Conservation (phyloP, 2,113 vertebrate species). For the Scophthalmus maximus region DNA sequence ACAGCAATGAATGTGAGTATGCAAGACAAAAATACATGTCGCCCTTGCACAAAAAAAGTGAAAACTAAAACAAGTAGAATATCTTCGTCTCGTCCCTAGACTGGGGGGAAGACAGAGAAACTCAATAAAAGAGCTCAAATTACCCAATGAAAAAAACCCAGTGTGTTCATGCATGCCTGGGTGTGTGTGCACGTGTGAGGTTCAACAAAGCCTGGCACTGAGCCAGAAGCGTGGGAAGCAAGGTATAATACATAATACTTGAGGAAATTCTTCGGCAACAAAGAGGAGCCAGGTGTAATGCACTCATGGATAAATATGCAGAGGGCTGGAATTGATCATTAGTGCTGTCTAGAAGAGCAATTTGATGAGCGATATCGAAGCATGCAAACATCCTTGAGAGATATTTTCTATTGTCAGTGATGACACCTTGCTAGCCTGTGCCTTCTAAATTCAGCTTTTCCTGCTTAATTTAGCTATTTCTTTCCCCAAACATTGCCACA, state of each 20-base stretch:
- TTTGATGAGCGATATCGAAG: constrained; percentile 58
- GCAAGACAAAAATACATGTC: background rate
- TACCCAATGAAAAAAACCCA: constrained; percentile 24
- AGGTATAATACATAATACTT: constrained; percentile 59
- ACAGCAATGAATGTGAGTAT: background rate
- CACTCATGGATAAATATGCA: constrained; percentile 73
- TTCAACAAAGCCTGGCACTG: constrained; percentile 35
- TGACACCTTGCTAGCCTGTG: constrained; percentile 16
- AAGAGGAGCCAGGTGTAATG: constrained; percentile 73
- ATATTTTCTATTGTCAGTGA: constrained; percentile 35
- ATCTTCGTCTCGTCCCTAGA: background rate
- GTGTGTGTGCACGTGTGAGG: background rate
- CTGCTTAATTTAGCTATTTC: background rate
- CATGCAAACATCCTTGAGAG: constrained; percentile 48
- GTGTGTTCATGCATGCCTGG: background rate
- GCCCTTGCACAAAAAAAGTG: background rate
- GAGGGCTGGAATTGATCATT: constrained; percentile 71
- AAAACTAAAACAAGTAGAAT: background rate
- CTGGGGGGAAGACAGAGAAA: background rate
- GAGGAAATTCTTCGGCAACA: constrained; percentile 63
- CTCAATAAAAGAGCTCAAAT: constrained; percentile 29
- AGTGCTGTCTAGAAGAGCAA: constrained; percentile 54
- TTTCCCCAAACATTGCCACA: background rate
- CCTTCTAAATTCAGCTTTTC: background rate
- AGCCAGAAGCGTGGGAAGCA: constrained; percentile 57